phyloP scores from a whole-genome alignment of 2,888 invertebrate genomes.

The Steromphala cineraria region DNA sequence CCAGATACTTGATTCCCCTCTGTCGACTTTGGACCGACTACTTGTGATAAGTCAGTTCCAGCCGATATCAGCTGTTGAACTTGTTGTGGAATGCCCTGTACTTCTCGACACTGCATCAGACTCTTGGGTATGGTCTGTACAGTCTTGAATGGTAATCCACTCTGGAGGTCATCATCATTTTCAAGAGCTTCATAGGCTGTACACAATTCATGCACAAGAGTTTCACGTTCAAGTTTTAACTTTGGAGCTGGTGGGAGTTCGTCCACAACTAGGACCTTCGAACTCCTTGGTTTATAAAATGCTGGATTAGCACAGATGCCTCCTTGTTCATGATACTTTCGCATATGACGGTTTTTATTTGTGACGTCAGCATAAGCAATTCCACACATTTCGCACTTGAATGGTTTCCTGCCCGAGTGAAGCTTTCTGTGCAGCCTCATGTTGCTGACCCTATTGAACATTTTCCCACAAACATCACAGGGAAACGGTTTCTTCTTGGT shows the following conservation, averaged over 20 bases:
- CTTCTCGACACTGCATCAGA: neutral
- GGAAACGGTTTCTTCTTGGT: neutral
- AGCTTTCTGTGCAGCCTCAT: slow-evolving; percentile 7
- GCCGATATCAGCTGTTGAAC: neutral
- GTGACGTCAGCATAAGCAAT: neutral
- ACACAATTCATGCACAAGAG: neutral
- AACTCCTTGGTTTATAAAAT: neutral
- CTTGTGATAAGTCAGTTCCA: neutral
- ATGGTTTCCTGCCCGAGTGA: slow-evolving; percentile 1
- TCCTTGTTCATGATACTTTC: neutral
- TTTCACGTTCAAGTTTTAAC: neutral
- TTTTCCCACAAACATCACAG: slow-evolving; percentile 7
- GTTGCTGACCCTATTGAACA: slow-evolving; percentile 3
- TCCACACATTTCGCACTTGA: neutral
- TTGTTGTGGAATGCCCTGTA: neutral
- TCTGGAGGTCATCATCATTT: neutral
- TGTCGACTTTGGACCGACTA: too few relatives aligned
- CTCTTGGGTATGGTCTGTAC: neutral
- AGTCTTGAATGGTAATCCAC: neutral
- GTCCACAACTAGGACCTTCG: neutral
- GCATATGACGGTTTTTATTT: neutral
- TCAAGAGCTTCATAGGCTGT: neutral
- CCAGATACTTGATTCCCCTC: too few relatives aligned
- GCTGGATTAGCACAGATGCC: too few relatives aligned
- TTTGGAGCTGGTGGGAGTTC: neutral